Evolutionary conservation across 2,888 invertebrate genomes (phyloP).

Genomic region (Ormyrus labotus): DNA sequence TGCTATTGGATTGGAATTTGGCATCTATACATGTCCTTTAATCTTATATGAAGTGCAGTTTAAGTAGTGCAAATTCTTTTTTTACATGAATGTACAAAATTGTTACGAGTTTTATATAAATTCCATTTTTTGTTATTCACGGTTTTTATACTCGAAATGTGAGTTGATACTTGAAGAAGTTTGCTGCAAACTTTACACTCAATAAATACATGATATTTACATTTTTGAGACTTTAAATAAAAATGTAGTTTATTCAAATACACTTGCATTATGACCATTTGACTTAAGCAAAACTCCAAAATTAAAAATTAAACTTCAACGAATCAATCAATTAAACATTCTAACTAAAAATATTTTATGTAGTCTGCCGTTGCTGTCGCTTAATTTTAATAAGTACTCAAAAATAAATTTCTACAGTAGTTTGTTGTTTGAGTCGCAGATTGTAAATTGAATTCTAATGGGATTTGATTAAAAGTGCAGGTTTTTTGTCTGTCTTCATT

Average conservation of each 20-base stretch:
- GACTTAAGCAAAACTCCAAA: conserved; percentile 47
- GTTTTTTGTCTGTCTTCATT: conserved; percentile 32
- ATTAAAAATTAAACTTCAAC: conserved; percentile 21
- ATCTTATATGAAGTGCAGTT: conserved; percentile 20
- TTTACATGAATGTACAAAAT: conserved; percentile 53
- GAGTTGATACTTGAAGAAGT: conserved; percentile 5
- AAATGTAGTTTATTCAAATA: conserved; percentile 20
- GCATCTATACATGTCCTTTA: neutral
- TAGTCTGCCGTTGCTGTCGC: conserved; percentile 3
- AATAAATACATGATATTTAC: conserved; percentile 48
- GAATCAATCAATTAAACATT: conserved; percentile 36
- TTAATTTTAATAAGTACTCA: conserved; percentile 46
- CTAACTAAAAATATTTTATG: conserved; percentile 29
- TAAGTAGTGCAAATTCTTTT: conserved; percentile 21
- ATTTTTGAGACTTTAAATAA: conserved; percentile 5
- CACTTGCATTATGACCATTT: conserved; percentile 55
- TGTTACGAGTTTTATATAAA: conserved; percentile 35
- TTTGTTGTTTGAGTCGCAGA: neutral
- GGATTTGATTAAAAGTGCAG: conserved; percentile 8
- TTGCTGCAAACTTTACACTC: conserved; percentile 9
- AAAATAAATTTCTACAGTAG: conserved; percentile 33
- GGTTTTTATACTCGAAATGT: neutral
- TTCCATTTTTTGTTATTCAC: conserved; percentile 8
- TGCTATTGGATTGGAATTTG: neutral
- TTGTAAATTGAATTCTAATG: conserved; percentile 17